Evolutionary conservation across 2,113 vertebrate species (phyloP).

Genomic region (Sceloporus tristichus): DNA sequence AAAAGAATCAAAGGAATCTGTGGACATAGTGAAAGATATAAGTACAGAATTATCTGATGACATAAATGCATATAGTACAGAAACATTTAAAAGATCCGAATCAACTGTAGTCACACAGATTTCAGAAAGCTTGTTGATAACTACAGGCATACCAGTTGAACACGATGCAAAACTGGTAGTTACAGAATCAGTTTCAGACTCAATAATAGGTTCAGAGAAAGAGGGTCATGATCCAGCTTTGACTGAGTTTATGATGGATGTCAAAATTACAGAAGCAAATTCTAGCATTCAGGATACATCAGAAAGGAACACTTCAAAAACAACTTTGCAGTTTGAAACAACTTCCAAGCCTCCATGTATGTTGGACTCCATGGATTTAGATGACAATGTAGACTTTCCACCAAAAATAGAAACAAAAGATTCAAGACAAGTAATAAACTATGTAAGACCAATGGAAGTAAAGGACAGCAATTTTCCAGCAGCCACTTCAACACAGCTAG

Average conservation of each 20-base stretch:
- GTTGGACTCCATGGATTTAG: conserved; percentile 5
- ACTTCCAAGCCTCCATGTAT: background rate
- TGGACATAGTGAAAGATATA: background rate
- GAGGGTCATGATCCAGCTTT: background rate
- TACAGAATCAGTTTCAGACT: conserved; percentile 12
- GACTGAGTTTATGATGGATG: conserved; percentile 2
- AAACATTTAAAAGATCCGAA: background rate
- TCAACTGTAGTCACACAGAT: background rate
- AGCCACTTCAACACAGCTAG: background rate
- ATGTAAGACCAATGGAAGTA: background rate
- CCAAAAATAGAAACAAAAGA: background rate
- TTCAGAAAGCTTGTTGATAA: background rate
- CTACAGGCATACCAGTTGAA: conserved; percentile 78
- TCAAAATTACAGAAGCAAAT: conserved; percentile 10
- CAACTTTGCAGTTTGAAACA: background rate
- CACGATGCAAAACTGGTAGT: conserved; percentile 36
- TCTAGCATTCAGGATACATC: background rate
- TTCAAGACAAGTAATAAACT: background rate
- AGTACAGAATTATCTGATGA: background rate
- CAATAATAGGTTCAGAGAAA: background rate
- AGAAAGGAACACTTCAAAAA: conserved; percentile 4
- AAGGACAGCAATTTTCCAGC: background rate
- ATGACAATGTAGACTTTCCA: background rate
- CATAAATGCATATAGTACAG: background rate
- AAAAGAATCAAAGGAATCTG: background rate